Evolutionary conservation across 2,797 vertebrate species (phyloP).

Genomic region (Rhinella marina): DNA sequence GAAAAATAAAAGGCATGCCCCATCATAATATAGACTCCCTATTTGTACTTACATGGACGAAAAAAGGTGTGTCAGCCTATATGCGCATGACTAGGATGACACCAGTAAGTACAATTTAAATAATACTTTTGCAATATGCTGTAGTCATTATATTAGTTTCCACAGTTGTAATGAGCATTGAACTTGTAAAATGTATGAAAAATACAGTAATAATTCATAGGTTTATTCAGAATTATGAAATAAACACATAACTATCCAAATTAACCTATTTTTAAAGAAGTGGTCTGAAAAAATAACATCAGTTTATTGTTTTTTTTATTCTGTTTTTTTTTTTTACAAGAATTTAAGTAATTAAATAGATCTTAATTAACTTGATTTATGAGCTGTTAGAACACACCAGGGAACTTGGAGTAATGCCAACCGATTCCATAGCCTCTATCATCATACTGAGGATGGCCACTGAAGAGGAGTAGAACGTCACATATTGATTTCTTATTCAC

Average conservation of each 20-base stretch:
- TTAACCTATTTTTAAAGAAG: slow-evolving; percentile 12
- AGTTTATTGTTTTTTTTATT: not conserved
- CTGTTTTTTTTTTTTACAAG: slow-evolving; percentile 43
- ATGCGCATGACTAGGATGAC: not conserved
- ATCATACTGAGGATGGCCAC: slow-evolving; percentile 42
- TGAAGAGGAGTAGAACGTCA: slow-evolving; percentile 33
- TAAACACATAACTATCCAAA: not conserved
- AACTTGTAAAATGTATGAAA: too few relatives aligned
- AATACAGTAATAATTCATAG: not conserved
- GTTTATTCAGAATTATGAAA: not conserved
- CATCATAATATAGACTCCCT: too few relatives aligned
- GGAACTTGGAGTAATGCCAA: slow-evolving; percentile 41
- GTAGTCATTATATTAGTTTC: not conserved
- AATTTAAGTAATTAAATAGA: slow-evolving; percentile 56
- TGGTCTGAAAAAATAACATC: slow-evolving; percentile 39
- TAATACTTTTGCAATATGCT: not conserved
- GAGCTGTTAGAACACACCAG: slow-evolving; percentile 53
- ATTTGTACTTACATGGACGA: too few relatives aligned
- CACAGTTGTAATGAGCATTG: not conserved
- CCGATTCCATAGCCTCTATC: slow-evolving; percentile 36
- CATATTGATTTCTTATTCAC: slow-evolving; percentile 41
- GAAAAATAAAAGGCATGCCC: too few relatives aligned
- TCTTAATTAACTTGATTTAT: slow-evolving; percentile 62
- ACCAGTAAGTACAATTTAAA: not conserved
- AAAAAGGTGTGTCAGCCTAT: not conserved